Evolutionary conservation across 2,797 vertebrate genomes (phyloP).

Genomic region (Protosalanx chinensis): DNA sequence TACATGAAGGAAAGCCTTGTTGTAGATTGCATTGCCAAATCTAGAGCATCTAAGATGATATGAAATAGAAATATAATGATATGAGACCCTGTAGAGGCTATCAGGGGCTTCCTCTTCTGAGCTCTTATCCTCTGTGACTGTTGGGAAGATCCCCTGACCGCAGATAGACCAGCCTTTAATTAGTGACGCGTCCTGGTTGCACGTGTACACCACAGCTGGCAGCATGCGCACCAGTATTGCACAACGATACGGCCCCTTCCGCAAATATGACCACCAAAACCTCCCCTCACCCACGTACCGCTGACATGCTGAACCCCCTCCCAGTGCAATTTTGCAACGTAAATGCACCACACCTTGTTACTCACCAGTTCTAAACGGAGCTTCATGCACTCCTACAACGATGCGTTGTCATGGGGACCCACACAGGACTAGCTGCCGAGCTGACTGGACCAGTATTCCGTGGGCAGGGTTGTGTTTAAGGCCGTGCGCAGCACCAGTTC

Average conservation of each 20-base stretch:
- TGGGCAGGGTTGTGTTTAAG: neutral
- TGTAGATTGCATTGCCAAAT: slow-evolving; percentile 45
- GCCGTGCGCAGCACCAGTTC: too few relatives aligned
- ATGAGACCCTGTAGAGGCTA: slow-evolving; percentile 5
- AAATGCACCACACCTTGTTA: slow-evolving; percentile 14
- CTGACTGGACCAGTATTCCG: neutral
- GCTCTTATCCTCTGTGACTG: slow-evolving; percentile 24
- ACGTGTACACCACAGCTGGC: slow-evolving; percentile 47
- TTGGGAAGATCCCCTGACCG: slow-evolving; percentile 63
- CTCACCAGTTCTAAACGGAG: neutral
- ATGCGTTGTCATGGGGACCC: slow-evolving; percentile 37
- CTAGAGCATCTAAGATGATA: neutral
- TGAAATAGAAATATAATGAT: too few relatives aligned
- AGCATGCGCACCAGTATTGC: slow-evolving; percentile 37
- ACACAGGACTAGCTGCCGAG: neutral
- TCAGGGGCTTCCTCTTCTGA: slow-evolving; percentile 5
- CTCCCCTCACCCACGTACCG: slow-evolving; percentile 7
- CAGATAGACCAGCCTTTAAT: slow-evolving; percentile 40
- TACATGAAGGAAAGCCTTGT: slow-evolving; percentile 42
- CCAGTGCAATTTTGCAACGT: slow-evolving; percentile 19
- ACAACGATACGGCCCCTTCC: slow-evolving; percentile 33
- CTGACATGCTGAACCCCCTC: neutral
- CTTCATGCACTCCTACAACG: slow-evolving; percentile 34
- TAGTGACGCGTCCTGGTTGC: slow-evolving; percentile 48
- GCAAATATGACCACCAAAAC: slow-evolving; percentile 43